Conservation (phyloP, 2,113 vertebrate species). For the Probosciger aterrimus region DNA sequence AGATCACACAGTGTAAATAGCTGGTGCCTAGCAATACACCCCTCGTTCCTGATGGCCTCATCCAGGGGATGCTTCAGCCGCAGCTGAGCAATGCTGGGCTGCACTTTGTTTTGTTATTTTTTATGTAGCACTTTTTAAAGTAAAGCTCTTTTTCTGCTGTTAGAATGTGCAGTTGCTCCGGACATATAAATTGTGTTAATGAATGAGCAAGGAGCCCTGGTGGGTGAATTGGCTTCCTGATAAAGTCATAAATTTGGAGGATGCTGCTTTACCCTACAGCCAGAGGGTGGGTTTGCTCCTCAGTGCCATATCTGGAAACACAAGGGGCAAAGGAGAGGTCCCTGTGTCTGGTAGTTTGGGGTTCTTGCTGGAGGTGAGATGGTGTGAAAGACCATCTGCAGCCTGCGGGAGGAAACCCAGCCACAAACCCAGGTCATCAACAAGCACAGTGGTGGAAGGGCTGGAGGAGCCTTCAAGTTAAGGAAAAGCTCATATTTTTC, state of each 20-base stretch:
- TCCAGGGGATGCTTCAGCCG: not conserved
- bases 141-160: not conserved
- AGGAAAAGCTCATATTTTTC: not conserved
- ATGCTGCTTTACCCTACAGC: not conserved
- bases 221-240: constrained; percentile 50
- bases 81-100: not conserved
- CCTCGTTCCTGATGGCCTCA: accelerated
- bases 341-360: not conserved
- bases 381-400: not conserved
- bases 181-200: not conserved
- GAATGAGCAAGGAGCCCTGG: constrained; percentile 13
- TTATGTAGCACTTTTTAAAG: not conserved
- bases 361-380: not conserved
- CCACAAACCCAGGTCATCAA: not conserved
- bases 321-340: not conserved
- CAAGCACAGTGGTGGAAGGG: accelerated
- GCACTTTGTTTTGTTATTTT: not conserved
- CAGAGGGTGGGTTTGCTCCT: not conserved
- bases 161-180: not conserved
- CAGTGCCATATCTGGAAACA: not conserved
- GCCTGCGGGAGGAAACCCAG: not conserved
- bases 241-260: constrained; percentile 41
- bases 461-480: not conserved
- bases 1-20: not conserved
- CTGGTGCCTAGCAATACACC: not conserved